phyloP scores from a whole-genome alignment of 2,113 vertebrate species.

The Lanius ludovicianus region DNA sequence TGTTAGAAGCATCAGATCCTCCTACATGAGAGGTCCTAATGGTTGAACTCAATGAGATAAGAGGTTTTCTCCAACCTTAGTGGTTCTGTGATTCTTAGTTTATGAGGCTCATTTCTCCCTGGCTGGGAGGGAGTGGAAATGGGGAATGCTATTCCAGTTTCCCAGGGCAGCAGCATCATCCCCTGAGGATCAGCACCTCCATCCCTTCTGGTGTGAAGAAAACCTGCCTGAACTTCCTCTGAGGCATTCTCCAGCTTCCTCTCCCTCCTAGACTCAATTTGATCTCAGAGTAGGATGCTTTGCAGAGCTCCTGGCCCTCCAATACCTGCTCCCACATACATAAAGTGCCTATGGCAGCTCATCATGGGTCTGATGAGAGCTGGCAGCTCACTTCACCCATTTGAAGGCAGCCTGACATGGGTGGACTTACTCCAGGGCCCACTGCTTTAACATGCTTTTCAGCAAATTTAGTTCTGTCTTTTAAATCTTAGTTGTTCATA shows the following conservation, averaged over 20 bases:
- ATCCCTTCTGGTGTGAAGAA: not conserved
- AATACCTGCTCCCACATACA: fast-evolving
- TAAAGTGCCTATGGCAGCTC: not conserved
- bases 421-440: not conserved
- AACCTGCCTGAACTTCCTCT: not conserved
- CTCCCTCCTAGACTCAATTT: not conserved
- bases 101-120: not conserved
- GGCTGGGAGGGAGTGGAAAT: not conserved
- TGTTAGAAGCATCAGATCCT: not conserved
- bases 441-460: fast-evolving
- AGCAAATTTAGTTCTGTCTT: not conserved
- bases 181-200: fast-evolving
- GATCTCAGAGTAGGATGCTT: not conserved
- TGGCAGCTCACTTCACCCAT: not conserved
- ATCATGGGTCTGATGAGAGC: not conserved
- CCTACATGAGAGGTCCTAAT: not conserved
- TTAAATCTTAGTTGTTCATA: not conserved
- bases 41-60: not conserved
- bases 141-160: not conserved
- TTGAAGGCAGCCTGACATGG: not conserved
- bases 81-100: not conserved
- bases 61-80: not conserved
- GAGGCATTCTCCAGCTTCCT: not conserved
- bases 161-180: not conserved
- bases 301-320: not conserved